Evolutionary conservation across 2,113 vertebrate genomes (phyloP), one percentile per base, ranked within the genome.

Genomic region (Dissostichus mawsoni): DNA sequence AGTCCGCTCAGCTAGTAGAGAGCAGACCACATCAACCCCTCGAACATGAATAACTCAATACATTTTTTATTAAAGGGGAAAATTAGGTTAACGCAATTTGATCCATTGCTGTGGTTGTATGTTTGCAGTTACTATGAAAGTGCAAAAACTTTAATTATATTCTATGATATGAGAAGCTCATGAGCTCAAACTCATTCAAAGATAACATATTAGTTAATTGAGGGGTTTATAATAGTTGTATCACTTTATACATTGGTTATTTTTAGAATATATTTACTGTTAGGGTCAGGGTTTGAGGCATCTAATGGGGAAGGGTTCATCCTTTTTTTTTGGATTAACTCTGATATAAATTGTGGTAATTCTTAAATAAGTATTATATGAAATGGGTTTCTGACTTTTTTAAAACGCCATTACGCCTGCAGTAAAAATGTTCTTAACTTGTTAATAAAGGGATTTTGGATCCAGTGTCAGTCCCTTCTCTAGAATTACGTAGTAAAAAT

Each of bases 1-100:
- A 90, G 74, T 45, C 73, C 76, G 58, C 68, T 52, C 74, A 76
- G 68, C 80, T 71, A 73, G 76, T 70, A 69, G 70, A 69, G 36
- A 65, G 56, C 67, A 14, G 36, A 8, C 29, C 47, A 45, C 8
- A 13, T 29, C 8, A 47, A 29, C 55, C 64, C 41, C 11, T 69
- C n/a, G n/a, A 73, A 50, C 45, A 56, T 76, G 33, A 86, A 70
- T 41, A 47, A 41, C 11, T 61, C 11, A 72, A 80, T 66, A 44
- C 75, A 56, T 55, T 12, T 81, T 66, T 71, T 2, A 65, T 57
- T 18, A 0, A 56, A 18, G 1, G 69, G 45, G 9, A 61, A 23
- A 55, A 70, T 76, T 48, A n/a, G 70, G 3, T 65, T 71, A 25
- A 59, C 36, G 25, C 71, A 10, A 29, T 29, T 3, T 29, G 29